Evolutionary conservation across 2,113 vertebrate genomes (phyloP).

Genomic region (Mormoops blainvillei): DNA sequence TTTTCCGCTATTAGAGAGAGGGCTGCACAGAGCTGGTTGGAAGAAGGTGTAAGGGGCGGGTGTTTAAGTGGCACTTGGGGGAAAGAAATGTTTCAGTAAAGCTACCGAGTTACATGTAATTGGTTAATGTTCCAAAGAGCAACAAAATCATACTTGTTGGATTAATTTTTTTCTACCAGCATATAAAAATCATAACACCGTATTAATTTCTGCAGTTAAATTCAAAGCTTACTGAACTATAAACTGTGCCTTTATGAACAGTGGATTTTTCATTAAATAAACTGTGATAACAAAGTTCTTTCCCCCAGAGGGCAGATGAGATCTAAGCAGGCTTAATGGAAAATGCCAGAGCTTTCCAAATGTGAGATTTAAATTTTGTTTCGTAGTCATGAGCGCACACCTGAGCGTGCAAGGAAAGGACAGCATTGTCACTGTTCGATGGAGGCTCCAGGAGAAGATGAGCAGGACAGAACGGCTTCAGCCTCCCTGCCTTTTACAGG

Average conservation of each 20-base stretch:
- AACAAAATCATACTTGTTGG: neutral
- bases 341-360: neutral
- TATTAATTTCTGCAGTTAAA: slow-evolving; percentile 32
- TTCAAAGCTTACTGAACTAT: neutral
- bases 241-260: neutral
- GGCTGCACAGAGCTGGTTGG: neutral
- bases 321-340: neutral
- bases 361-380: neutral
- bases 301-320: neutral
- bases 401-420: neutral
- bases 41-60: neutral
- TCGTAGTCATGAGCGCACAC: neutral
- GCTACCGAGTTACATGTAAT: neutral
- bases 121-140: neutral
- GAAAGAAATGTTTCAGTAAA: neutral
- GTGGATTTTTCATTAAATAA: neutral
- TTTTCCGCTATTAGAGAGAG: neutral
- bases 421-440: neutral
- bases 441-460: neutral
- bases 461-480: neutral
- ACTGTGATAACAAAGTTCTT: neutral
- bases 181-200: neutral
- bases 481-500: neutral
- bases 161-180: neutral
- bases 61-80: neutral